Conservation (phyloP, 2,888 invertebrate species). For the Drosophila incognita region DNA sequence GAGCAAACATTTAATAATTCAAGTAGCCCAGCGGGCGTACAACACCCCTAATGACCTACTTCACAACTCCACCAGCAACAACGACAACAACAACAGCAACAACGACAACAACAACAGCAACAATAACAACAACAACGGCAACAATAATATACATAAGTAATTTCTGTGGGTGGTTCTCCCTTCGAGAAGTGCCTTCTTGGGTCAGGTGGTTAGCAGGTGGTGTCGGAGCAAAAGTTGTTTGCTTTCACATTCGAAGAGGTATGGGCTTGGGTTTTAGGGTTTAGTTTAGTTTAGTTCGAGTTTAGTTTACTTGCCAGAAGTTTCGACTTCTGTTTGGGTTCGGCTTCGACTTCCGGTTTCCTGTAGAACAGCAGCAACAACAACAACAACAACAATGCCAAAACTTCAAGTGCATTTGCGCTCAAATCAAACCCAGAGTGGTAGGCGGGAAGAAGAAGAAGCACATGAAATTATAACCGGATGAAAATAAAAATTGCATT, state of each 20-base stretch:
- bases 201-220: constrained; percentile 47
- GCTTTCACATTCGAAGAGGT: constrained; percentile 4
- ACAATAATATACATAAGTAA: constrained; percentile 52
- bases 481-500: constrained; percentile 26
- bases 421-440: constrained; percentile 1
- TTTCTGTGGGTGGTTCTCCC: constrained; percentile 44
- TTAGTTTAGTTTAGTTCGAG: constrained; percentile 24
- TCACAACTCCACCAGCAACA: constrained; percentile 31
- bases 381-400: constrained; percentile 19
- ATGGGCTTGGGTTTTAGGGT: constrained; percentile 6
- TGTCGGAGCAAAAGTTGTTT: constrained; percentile 52
- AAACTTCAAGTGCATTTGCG: constrained; percentile 62
- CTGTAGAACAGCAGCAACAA: constrained; percentile 31
- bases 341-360: constrained; percentile 62
- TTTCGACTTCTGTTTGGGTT: constrained; percentile 64
- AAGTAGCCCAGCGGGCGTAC: constrained; percentile 62
- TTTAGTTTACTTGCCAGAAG: constrained; percentile 53
- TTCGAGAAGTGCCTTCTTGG: constrained; percentile 9
- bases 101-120: constrained; percentile 39
- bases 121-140: constrained; percentile 8
- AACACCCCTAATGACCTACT: constrained; percentile 78
- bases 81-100: constrained; percentile 32
- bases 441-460: neutral
- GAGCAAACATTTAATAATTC: constrained; percentile 77
- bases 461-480: constrained; percentile 15